A percentile compares a stretch with the other conserved stretches of the same genome.
Evolutionary conservation across 2,113 vertebrate species (phyloP).

Genomic region (Heloderma charlesbogerti): DNA sequence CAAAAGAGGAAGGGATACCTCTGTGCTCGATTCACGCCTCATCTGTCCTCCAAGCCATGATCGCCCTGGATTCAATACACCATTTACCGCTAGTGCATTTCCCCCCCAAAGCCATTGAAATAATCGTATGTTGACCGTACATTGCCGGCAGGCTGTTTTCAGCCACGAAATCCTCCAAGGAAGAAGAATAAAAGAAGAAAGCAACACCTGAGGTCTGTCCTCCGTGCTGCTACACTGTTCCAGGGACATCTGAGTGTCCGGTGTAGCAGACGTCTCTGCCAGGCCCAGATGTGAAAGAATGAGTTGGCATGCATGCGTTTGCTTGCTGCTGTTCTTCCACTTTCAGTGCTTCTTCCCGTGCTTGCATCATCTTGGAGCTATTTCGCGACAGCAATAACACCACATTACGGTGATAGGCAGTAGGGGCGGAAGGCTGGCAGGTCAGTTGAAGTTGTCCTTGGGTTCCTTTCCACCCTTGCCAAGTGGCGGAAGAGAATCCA

Average conservation of each 20-base stretch:
- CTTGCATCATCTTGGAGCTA: slow-evolving; percentile 28
- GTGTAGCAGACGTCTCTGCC: background rate
- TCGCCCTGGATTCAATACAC: background rate
- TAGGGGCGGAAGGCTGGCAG: background rate
- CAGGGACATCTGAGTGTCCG: background rate
- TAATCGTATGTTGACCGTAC: background rate
- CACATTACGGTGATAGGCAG: background rate
- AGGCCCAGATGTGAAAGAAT: slow-evolving; percentile 6
- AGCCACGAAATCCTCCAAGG: background rate
- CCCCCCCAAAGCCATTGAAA: slow-evolving; percentile 12
- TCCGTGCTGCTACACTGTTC: background rate
- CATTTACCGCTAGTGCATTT: background rate
- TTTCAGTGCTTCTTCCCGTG: accelerated
- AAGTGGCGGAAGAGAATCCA: background rate
- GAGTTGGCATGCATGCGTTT: background rate
- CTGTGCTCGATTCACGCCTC: background rate
- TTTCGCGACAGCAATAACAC: slow-evolving; percentile 60
- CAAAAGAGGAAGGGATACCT: background rate
- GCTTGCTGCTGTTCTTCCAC: background rate
- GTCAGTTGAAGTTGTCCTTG: background rate
- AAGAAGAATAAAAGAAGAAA: background rate
- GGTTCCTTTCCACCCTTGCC: background rate
- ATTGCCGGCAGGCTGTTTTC: no score
- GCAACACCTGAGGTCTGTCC: background rate
- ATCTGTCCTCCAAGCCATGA: background rate